These are phyloP conservation scores for Itoplectis maculator DNA, from an alignment of 2,888 invertebrate species.

Conservation along the genomic window DNA sequence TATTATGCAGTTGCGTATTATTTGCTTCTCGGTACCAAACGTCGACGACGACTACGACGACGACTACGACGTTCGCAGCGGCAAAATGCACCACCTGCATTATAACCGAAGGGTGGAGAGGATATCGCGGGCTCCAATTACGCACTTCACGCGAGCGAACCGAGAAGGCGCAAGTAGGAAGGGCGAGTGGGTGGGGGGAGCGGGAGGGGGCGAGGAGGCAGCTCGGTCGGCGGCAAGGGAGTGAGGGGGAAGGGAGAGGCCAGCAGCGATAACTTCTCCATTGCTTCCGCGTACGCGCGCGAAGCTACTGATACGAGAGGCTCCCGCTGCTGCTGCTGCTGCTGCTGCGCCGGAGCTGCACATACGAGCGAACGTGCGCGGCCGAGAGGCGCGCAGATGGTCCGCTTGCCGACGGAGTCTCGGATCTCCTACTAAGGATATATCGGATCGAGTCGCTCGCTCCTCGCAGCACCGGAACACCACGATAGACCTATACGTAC, in stretches of 20 bases:
- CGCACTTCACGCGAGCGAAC: constrained; percentile 41
- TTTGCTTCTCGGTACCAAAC: constrained; percentile 31
- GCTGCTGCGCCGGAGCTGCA: no score
- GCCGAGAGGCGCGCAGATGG: constrained; percentile 8
- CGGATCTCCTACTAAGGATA: constrained; percentile 31
- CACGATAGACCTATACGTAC: constrained; percentile 40
- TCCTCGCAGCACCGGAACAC: constrained; percentile 19
- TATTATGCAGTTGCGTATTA: constrained; percentile 12
- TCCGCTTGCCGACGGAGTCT: not conserved
- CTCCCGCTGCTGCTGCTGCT: no score
- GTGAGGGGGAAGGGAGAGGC: not conserved
- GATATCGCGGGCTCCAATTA: constrained; percentile 58
- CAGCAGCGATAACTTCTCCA: constrained; percentile 48
- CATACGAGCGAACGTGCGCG: no score
- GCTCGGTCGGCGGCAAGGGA: no score
- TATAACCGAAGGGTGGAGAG: constrained; percentile 36
- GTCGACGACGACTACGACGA: no score
- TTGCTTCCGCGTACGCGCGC: constrained; percentile 58
- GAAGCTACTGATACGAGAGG: constrained; percentile 41
- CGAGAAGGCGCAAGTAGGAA: not conserved
- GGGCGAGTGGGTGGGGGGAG: not conserved
- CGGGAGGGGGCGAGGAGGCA: not conserved
- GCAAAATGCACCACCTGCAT: constrained; percentile 45
- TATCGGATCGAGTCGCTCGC: constrained; percentile 29
- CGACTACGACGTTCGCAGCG: not conserved